phyloP scores from a whole-genome alignment of 2,113 vertebrate species.

The Cichladusa arquata region DNA sequence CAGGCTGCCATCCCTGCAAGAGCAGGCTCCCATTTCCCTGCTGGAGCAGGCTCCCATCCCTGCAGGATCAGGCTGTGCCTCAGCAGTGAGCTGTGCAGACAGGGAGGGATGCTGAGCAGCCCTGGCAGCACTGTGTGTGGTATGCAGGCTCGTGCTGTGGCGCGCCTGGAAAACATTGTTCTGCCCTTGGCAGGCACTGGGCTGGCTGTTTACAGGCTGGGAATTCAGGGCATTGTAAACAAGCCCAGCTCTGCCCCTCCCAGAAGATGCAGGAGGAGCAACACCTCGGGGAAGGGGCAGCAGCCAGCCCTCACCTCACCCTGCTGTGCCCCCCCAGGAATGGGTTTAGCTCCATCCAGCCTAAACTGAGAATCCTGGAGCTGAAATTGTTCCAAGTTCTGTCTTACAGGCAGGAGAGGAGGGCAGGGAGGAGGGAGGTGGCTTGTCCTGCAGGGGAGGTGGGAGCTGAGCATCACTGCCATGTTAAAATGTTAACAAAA shows the following conservation, averaged over 20 bases:
- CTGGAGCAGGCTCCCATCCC: neutral
- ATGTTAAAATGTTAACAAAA: rapidly evolving
- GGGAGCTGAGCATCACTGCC: neutral
- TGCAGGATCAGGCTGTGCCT: neutral
- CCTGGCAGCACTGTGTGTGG: slow-evolving; percentile 32
- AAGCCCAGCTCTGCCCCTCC: neutral
- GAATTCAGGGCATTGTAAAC: slow-evolving; percentile 32
- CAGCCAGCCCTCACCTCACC: neutral
- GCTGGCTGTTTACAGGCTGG: slow-evolving; percentile 23
- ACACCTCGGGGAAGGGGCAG: neutral
- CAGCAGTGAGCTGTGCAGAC: neutral
- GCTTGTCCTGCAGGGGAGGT: neutral
- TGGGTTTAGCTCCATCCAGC: rapidly evolving
- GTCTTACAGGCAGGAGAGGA: neutral
- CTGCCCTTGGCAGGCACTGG: slow-evolving; percentile 30
- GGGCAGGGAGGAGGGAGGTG: neutral
- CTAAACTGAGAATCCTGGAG: rapidly evolving
- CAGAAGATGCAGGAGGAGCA: neutral
- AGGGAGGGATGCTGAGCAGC: neutral
- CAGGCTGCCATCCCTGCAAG: no score
- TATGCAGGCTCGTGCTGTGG: neutral
- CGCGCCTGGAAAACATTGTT: slow-evolving; percentile 30
- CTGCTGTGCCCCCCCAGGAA: neutral
- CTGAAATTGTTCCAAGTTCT: neutral
- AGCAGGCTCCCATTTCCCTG: no score